Base-by-base conservation (phyloP, 2,113 vertebrate species). In the Otolemur garnettii region DNA sequence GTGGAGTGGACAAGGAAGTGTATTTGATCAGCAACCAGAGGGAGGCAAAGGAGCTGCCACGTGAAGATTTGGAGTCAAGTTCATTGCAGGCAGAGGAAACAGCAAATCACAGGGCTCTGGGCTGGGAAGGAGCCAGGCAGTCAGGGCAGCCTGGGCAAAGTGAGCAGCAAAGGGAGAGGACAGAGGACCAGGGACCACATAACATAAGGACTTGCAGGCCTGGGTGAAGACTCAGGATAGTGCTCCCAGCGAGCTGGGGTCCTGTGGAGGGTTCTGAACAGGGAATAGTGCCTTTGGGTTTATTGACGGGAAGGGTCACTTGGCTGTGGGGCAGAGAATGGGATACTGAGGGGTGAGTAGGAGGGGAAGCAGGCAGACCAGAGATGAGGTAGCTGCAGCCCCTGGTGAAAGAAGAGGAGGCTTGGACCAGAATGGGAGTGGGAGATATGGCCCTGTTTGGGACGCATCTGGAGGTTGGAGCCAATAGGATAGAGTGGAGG, bases 271-370 rank as follows among this genome's bases (percentile, higher is more conserved):
- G 74, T 5, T 50, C 18, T 35, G 62, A 55, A 33, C 14, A 28
- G 45, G 26, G 0, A 38, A 38, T 7, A 0, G 7, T 10, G 10
- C 17, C 7, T 38, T 72, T 87, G 1, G 2, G 22, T 42, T 14
- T 17, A 9, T 9, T 0, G 1, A 24, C 5, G 1, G 4, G 74
- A 24, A 82, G 5, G 64, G 8, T 59, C 55, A 2, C 45, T 79
- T 17, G 66, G 62, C 30, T 6, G 33, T 5, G 5, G 33, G 57
- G 53, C 64, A 14, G 83, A 30, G 55, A 12, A 69, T 0, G 10
- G 38, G 26, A 35, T 13, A 7, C 33, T 1, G 45, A 35, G 35
- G 8, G 2, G 5, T 24, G 57, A 28, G 68, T 50, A 8, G 57
- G 60, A 57, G n/a, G 60, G 18, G 33, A 50, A 66, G 35, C 12